Percentiles rank a stretch among this genome's conserved stretches.
phyloP scores from a whole-genome alignment of 2,113 vertebrate genomes.

The Pedetes capensis region DNA sequence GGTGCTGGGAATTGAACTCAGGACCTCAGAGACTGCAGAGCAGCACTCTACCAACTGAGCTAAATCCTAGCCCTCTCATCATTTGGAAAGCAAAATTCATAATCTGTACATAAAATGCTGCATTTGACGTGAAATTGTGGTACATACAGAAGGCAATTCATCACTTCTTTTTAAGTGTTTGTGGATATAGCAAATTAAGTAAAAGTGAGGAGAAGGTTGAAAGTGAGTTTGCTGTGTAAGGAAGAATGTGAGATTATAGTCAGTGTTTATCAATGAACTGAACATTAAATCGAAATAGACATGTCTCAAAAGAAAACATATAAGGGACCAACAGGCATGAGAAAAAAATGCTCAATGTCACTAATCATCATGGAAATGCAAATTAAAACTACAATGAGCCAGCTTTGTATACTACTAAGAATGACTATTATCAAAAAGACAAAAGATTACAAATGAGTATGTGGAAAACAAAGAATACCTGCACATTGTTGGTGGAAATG shows the following conservation, averaged over 20 bases:
- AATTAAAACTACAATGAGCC: background rate
- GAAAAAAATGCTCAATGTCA: background rate
- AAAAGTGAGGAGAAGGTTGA: background rate
- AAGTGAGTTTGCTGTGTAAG: background rate
- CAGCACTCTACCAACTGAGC: too few relatives aligned
- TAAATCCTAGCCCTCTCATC: too few relatives aligned
- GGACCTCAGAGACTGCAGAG: too few relatives aligned
- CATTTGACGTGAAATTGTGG: background rate
- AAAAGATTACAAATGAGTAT: too few relatives aligned
- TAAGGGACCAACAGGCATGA: background rate
- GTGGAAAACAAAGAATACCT: background rate
- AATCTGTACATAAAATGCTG: background rate
- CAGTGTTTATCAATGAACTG: background rate
- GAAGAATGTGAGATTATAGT: background rate
- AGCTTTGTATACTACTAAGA: background rate
- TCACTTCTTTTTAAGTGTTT: background rate
- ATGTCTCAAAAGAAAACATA: background rate
- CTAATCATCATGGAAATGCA: background rate
- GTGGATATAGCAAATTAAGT: slow-evolving; percentile 21
- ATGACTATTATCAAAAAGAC: background rate
- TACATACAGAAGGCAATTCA: background rate
- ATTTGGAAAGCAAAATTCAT: slow-evolving; percentile 9
- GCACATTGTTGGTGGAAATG: background rate
- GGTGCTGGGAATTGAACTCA: too few relatives aligned
- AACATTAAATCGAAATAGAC: background rate